Conservation (phyloP, 2,797 vertebrate species). For the Babyrousa celebensis region DNA sequence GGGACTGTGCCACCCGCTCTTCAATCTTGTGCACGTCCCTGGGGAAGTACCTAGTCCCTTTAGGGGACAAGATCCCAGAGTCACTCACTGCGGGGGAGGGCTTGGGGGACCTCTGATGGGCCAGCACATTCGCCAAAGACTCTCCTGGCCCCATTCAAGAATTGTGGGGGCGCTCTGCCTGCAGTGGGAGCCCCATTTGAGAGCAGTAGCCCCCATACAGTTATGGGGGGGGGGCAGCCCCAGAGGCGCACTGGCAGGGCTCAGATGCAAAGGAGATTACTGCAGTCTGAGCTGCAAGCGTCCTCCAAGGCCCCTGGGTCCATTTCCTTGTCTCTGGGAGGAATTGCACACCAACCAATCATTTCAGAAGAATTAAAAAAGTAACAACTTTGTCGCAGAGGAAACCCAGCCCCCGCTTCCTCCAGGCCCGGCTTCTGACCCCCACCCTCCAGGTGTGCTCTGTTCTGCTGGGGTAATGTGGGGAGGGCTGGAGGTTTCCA, state of each 20-base stretch:
- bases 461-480: rapidly evolving
- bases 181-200: rapidly evolving
- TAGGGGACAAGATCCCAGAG: rapidly evolving
- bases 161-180: rapidly evolving
- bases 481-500: background rate
- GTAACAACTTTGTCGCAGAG: background rate
- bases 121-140: background rate
- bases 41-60: background rate
- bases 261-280: background rate
- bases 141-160: background rate
- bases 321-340: background rate
- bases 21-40: rapidly evolving
- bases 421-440: background rate
- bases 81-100: rapidly evolving
- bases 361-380: background rate
- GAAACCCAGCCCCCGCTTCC: background rate
- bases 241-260: too few relatives aligned
- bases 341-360: background rate
- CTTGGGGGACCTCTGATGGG: rapidly evolving
- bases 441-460: background rate
- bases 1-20: rapidly evolving
- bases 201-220: background rate
- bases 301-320: background rate
- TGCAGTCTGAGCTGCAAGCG: rapidly evolving
- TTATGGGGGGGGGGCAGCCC: too few relatives aligned